Conservation (phyloP, 2,113 vertebrate species). For the Noturus placidus region DNA sequence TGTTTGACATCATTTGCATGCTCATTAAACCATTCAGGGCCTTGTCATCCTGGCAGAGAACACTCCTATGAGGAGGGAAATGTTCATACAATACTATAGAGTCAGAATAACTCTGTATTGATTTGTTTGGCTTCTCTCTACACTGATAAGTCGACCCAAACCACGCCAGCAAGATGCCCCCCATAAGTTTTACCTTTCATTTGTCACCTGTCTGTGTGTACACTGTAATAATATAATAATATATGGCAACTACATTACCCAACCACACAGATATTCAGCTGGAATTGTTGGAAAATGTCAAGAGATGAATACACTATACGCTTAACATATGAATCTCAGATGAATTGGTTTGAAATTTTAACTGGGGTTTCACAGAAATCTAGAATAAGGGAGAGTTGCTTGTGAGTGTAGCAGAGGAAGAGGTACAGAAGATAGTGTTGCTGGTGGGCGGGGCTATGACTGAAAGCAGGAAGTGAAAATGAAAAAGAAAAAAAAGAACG, state of each 20-base stretch:
- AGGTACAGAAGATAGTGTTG: slow-evolving; percentile 51
- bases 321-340: background rate
- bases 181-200: background rate
- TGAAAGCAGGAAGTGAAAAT: slow-evolving; percentile 63
- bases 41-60: background rate
- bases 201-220: background rate
- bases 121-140: background rate
- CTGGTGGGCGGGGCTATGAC: slow-evolving; percentile 57
- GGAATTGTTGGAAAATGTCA: background rate
- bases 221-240: background rate
- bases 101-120: background rate
- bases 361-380: slow-evolving; percentile 8
- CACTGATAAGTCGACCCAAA: background rate
- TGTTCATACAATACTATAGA: background rate
- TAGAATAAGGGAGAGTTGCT: slow-evolving; percentile 31
- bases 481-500: slow-evolving; percentile 46
- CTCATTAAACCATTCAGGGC: background rate
- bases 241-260: background rate
- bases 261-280: background rate
- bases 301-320: background rate
- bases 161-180: background rate
- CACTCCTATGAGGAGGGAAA: background rate
- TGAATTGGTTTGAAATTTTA: background rate
- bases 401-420: slow-evolving; percentile 50
- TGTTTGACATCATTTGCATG: background rate